These are phyloP conservation scores for Halcyon badia DNA, from an alignment of 2,797 vertebrate species.

Conservation along the genomic window DNA sequence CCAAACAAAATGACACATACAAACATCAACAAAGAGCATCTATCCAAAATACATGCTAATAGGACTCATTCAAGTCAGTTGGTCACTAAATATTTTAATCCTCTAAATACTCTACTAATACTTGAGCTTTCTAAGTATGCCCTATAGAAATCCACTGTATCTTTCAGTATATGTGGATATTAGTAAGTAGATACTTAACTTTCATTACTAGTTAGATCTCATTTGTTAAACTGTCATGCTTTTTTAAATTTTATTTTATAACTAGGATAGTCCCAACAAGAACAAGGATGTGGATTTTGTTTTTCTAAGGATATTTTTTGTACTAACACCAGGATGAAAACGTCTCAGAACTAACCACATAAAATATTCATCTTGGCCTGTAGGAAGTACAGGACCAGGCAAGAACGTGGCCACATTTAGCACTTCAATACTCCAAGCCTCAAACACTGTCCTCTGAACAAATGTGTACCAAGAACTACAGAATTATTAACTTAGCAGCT, in stretches of 20 bases:
- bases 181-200: background rate
- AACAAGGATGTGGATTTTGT: background rate
- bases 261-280: background rate
- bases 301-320: background rate
- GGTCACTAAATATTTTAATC: background rate
- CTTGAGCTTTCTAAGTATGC: background rate
- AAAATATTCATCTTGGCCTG: background rate
- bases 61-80: background rate
- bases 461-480: background rate
- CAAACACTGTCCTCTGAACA: constrained; percentile 6
- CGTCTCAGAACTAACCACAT: background rate
- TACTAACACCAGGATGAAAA: background rate
- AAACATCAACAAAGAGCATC: background rate
- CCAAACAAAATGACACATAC: background rate
- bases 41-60: background rate
- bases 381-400: background rate
- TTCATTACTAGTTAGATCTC: background rate
- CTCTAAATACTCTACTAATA: background rate
- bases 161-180: background rate
- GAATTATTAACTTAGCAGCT: constrained; percentile 33
- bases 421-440: background rate
- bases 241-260: background rate
- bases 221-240: background rate
- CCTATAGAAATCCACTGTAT: background rate
- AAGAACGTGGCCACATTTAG: background rate